phyloP scores from a whole-genome alignment of 2,113 vertebrate genomes.

The Eulacestoma nigropectus region DNA sequence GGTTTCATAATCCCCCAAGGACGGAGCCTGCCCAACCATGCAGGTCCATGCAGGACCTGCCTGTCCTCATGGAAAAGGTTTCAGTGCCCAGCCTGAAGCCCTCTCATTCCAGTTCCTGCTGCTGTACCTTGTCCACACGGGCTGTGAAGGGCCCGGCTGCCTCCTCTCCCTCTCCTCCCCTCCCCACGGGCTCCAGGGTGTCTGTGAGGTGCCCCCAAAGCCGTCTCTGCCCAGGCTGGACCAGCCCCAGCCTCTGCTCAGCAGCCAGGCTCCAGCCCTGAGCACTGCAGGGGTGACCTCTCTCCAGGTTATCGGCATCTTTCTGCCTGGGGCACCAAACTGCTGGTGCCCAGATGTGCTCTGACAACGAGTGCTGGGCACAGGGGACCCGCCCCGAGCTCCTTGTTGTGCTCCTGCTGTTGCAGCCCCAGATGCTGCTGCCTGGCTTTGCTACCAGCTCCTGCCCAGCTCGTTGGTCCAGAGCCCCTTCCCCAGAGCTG shows the following conservation, averaged over 20 bases:
- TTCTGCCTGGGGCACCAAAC: background rate
- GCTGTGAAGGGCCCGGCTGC: background rate
- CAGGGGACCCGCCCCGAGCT: background rate
- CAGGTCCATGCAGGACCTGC: background rate
- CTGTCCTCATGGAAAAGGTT: background rate
- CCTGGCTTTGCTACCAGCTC: background rate
- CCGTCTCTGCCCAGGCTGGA: background rate
- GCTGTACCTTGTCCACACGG: accelerated
- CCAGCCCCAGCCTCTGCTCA: background rate
- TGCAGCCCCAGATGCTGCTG: background rate
- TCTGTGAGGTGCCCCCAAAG: background rate
- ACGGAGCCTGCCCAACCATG: background rate
- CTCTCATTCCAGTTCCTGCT: background rate
- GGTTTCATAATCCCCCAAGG: background rate
- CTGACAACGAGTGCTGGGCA: accelerated
- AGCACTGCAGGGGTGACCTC: accelerated
- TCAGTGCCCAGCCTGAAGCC: background rate
- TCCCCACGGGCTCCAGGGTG: accelerated
- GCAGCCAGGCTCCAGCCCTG: background rate
- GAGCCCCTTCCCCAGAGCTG: background rate
- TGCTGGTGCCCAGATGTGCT: background rate
- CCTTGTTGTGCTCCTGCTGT: background rate
- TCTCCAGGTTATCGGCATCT: accelerated
- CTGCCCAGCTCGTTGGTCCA: background rate
- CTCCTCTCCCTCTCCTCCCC: background rate